phyloP scores from a whole-genome alignment of 2,113 vertebrate species.

The Ameiurus melas region DNA sequence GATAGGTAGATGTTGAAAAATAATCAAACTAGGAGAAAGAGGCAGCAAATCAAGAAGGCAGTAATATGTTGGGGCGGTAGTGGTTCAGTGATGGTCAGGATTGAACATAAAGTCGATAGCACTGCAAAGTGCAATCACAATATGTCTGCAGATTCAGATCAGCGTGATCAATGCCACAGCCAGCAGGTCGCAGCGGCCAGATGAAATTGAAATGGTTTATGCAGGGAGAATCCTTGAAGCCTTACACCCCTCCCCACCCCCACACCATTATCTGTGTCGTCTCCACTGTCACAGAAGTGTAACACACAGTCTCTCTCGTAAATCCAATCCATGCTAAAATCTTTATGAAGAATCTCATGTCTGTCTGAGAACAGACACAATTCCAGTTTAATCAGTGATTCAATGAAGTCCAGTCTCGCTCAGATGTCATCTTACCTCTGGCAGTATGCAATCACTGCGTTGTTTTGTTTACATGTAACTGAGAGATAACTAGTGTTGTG shows the following conservation, averaged over 20 bases:
- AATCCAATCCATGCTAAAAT: not conserved
- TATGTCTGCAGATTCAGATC: slow-evolving; percentile 62
- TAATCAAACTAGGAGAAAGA: slow-evolving; percentile 32
- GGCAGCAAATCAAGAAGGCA: slow-evolving; percentile 31
- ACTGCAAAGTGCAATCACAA: slow-evolving; percentile 64
- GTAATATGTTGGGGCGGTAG: slow-evolving; percentile 24
- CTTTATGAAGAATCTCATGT: not conserved
- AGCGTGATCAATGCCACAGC: slow-evolving; percentile 57
- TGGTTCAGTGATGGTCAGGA: slow-evolving; percentile 55
- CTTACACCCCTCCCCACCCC: not conserved
- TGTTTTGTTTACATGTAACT: not conserved
- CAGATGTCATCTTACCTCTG: not conserved
- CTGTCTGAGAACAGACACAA: not conserved
- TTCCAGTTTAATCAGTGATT: not conserved
- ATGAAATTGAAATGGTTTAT: slow-evolving; percentile 56
- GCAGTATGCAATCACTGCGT: not conserved
- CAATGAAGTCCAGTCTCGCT: not conserved
- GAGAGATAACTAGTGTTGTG: not conserved
- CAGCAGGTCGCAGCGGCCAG: slow-evolving; percentile 29
- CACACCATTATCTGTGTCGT: not conserved
- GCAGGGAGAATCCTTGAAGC: slow-evolving; percentile 46
- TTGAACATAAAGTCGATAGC: slow-evolving; percentile 69
- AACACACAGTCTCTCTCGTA: not conserved
- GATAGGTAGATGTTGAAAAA: slow-evolving; percentile 40
- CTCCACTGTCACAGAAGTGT: not conserved